Evolutionary conservation across 2,113 vertebrate species (phyloP), one percentile per base, ranked within the genome.

Genomic region (Alligator mississippiensis): DNA sequence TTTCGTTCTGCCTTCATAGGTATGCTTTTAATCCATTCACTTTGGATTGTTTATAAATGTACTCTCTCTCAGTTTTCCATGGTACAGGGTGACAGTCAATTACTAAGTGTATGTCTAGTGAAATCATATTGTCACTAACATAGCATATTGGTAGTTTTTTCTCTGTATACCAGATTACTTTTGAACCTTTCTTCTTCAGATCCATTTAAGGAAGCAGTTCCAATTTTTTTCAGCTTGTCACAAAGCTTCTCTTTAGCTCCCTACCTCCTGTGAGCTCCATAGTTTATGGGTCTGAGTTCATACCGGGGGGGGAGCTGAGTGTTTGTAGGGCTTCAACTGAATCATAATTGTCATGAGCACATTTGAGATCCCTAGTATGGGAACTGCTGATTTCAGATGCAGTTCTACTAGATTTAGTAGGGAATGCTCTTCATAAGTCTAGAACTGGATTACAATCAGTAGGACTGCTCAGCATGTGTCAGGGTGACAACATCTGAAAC

Each of bases 1-100:
- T 10, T 79, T 12, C 25, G 75, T 47, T 72, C 61, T 88, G 15
- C 47, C 27, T 90, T 57, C 82, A 9, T 79, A 93, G 88, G 84
- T 93, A 84, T 18, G 7, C 9, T 75, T 79, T 25, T 81, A 72
- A 81, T 72, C 4, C 90, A 10, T 77, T 25, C 5, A 21, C n/a
- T 68, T 11, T 34, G 25, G 87, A 63, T 87, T 94, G 96, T 85
- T 92, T 89, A 84, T 88, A 84, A 90, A 30, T 55, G 30, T 93
- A 4, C 16, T 93, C 84, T 68, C 1, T 47, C 58, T 17, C 84
- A 6, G 28, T 92, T 89, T 93, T 90, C 74, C 83, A 0, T 30
- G 16, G 77, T 80, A 66, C 60, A 58, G 1, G 2, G 22, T 34
- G 70, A 63, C 68, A 93, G 81, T 5, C 12, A 27, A 60, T 6